Percentiles rank a stretch among this genome's conserved stretches.
These are phyloP conservation scores for Triplophysa bombifrons DNA, from an alignment of 2,797 vertebrate genomes.

Conservation along the genomic window DNA sequence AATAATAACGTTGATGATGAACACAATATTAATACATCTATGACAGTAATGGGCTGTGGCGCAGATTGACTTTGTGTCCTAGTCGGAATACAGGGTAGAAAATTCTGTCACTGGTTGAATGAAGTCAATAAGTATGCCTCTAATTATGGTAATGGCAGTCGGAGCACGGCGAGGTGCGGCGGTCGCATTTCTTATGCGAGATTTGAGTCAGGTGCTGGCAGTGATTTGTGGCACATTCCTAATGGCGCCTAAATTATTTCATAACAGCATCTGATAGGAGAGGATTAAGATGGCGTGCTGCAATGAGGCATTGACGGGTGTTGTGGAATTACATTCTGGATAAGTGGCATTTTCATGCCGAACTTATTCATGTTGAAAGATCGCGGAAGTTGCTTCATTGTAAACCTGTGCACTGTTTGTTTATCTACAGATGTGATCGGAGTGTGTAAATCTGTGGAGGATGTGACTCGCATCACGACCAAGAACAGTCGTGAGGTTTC, in stretches of 20 bases:
- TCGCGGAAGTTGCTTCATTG: not conserved
- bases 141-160: conserved; percentile 63
- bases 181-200: conserved; percentile 49
- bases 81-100: conserved; percentile 48
- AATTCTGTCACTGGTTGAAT: conserved; percentile 61
- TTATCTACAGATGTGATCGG: conserved; percentile 89
- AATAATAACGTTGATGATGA: conserved; percentile 66
- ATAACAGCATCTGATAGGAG: conserved; percentile 38
- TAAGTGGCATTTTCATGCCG: conserved; percentile 25
- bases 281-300: conserved; percentile 16
- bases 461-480: conserved; percentile 85
- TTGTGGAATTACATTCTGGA: conserved; percentile 42
- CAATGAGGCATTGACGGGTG: conserved; percentile 32
- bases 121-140: conserved; percentile 57
- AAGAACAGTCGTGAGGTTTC: conserved; percentile 90
- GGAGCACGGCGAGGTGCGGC: conserved; percentile 32
- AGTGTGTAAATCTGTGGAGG: conserved; percentile 90
- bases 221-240: conserved; percentile 43
- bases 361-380: not conserved
- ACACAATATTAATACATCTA: conserved; percentile 66
- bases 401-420: conserved; percentile 4
- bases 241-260: conserved; percentile 52
- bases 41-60: conserved; percentile 64
- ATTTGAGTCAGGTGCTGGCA: conserved; percentile 40
- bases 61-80: conserved; percentile 63